These are phyloP conservation scores for Paramormyrops hopkinsi DNA, from an alignment of 2,797 vertebrate genomes.

Conservation along the genomic window DNA sequence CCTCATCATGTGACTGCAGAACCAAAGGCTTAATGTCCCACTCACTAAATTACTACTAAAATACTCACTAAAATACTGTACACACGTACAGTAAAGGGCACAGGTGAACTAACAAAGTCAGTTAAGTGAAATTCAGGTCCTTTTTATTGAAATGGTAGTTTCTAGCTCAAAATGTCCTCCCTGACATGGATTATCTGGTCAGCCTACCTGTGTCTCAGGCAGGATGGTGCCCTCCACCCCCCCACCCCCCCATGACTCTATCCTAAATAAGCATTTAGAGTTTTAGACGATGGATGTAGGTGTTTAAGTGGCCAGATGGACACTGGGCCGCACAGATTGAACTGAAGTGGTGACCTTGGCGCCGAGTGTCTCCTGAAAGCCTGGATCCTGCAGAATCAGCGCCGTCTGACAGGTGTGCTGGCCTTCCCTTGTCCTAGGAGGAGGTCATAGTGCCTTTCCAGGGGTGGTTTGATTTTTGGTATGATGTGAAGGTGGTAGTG, in stretches of 20 bases:
- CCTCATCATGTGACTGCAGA: background rate
- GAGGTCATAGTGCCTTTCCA: background rate
- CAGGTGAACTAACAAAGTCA: too few relatives aligned
- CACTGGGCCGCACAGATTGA: background rate
- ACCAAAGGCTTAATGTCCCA: background rate
- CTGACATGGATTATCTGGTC: too few relatives aligned
- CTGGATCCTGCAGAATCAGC: background rate
- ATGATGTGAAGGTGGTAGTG: background rate
- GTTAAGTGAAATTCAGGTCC: too few relatives aligned
- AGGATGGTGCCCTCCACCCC: background rate
- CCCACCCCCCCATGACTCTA: background rate
- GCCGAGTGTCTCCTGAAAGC: background rate
- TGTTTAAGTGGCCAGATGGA: background rate
- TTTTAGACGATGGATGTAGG: background rate
- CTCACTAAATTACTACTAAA: background rate
- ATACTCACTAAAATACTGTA: too few relatives aligned
- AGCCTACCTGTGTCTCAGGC: too few relatives aligned
- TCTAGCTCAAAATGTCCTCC: too few relatives aligned
- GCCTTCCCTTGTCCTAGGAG: background rate
- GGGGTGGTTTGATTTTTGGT: background rate
- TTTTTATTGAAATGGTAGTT: too few relatives aligned
- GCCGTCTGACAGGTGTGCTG: background rate
- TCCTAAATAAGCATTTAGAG: background rate
- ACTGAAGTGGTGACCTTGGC: background rate
- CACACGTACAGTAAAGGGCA: too few relatives aligned